Conservation (phyloP, 2,888 invertebrate genomes). For the Caradrina clavipalpis region DNA sequence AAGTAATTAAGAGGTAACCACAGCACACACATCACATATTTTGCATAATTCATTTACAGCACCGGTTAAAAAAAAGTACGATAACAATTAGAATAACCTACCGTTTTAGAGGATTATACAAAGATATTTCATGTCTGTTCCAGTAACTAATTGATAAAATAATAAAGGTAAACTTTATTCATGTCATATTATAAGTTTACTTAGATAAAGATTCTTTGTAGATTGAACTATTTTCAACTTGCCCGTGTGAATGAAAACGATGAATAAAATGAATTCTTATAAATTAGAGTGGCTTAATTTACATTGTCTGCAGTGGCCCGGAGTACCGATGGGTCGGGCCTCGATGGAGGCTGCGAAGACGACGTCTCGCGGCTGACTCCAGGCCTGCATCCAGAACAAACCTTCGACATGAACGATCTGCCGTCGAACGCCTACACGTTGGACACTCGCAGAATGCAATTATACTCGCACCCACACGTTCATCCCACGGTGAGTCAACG, state of each 20-base stretch:
- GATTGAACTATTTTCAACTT: not conserved
- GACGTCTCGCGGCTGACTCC: constrained; percentile 79
- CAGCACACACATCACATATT: no score
- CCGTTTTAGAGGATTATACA: not conserved
- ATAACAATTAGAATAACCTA: not conserved
- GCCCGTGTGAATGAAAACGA: not conserved
- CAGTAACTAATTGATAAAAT: not conserved
- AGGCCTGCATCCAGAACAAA: constrained; percentile 70
- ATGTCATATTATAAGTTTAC: not conserved
- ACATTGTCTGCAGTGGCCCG: constrained; percentile 79
- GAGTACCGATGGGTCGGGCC: constrained; percentile 80
- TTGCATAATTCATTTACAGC: no score
- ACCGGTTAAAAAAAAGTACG: no score
- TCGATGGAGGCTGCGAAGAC: constrained; percentile 79
- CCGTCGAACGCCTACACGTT: constrained; percentile 79
- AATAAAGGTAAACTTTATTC: not conserved
- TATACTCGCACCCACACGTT: constrained; percentile 82
- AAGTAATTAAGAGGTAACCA: no score
- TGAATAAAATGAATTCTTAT: not conserved
- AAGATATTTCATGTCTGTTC: not conserved
- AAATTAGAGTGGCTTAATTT: constrained; percentile 12
- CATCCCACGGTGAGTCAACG: constrained; percentile 83
- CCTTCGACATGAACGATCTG: constrained; percentile 87
- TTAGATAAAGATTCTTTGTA: not conserved
- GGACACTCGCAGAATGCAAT: constrained; percentile 86